Evolutionary conservation across 1,140 invertebrate species (phyloP), one percentile per base, ranked within the genome.

Genomic region (Parasteatoda tepidariorum): DNA sequence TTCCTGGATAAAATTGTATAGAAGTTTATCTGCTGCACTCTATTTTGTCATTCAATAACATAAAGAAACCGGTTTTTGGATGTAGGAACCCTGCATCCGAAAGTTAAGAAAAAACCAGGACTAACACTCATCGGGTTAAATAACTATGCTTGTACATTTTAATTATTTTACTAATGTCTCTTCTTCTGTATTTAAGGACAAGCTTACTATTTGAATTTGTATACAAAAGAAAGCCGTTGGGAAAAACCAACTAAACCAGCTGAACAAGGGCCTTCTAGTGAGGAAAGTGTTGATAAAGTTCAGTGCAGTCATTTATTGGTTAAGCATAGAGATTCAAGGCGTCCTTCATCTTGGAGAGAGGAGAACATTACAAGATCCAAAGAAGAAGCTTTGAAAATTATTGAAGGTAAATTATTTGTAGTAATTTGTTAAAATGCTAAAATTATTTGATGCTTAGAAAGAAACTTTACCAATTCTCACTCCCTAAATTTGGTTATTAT

Each of bases 171-270:
- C 15, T 26, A n/a, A 15, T 15, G 11, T 22, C n/a, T 61, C n/a
- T 2, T 61, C 24, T 28, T 66, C 30, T 76, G 70, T 85, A 84
- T 89, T 90, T 33, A 87, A 97, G 96, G 95, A 73, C 93, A 95
- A 87, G 92, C 93, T 66, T 99, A 99, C 90, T 99, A 97, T 89
- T 91, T 99, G 67, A 99, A 99, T 89, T 92, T 95, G 61, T 95
- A 96, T 89, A 99, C 97, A 28, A 99, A 99, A 89, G 95, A 98
- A 88, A 98, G 96, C 85, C 98, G 99, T 88, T 99, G 98, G 98
- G 96, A 99, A 85, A 91, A 92, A 18, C 98, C 98, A 30, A 95
- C 94, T 5, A 94, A 95, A 83, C 93, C 96, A 31, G 97, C 96
- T 0, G 94, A 95, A 62, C 83, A 76, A 87, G 92, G 94, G n/a